Evolutionary conservation across 2,888 invertebrate species (phyloP).

Genomic region (Dolichopus griseipennis): DNA sequence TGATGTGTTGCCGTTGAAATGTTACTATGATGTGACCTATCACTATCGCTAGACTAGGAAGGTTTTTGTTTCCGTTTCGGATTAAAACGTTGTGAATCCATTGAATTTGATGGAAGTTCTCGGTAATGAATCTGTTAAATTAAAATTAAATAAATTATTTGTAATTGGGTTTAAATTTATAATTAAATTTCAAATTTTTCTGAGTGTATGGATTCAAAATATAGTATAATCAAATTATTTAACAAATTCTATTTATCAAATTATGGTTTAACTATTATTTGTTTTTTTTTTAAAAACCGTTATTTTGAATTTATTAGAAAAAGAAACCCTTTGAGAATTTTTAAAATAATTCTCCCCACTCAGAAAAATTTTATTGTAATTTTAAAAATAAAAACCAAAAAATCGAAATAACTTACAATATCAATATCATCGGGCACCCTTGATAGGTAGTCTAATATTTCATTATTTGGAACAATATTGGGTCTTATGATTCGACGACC

Average conservation of each 20-base stretch:
- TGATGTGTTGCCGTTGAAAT: constrained; percentile 18
- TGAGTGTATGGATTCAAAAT: too few relatives aligned
- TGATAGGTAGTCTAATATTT: constrained; percentile 87
- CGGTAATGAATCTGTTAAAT: constrained; percentile 36
- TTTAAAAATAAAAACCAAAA: too few relatives aligned
- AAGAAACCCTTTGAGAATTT: too few relatives aligned
- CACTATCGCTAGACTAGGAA: constrained; percentile 39
- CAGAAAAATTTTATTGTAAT: too few relatives aligned
- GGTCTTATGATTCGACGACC: constrained; percentile 85
- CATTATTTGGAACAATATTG: constrained; percentile 94
- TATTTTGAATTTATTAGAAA: too few relatives aligned
- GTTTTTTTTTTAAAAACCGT: too few relatives aligned
- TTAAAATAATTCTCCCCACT: too few relatives aligned
- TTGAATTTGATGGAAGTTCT: constrained; percentile 36
- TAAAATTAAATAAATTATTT: not conserved
- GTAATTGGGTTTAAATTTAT: too few relatives aligned
- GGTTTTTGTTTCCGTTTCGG: constrained; percentile 39
- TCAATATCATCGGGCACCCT: constrained; percentile 91
- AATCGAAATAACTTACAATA: constrained; percentile 54
- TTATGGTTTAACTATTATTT: too few relatives aligned
- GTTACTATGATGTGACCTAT: constrained; percentile 24
- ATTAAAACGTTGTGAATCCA: constrained; percentile 35
- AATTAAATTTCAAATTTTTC: too few relatives aligned
- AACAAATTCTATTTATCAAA: too few relatives aligned
- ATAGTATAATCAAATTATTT: too few relatives aligned